phyloP scores from a whole-genome alignment of 92 coral and sea anemone species.

The Paragorgia papillata region DNA sequence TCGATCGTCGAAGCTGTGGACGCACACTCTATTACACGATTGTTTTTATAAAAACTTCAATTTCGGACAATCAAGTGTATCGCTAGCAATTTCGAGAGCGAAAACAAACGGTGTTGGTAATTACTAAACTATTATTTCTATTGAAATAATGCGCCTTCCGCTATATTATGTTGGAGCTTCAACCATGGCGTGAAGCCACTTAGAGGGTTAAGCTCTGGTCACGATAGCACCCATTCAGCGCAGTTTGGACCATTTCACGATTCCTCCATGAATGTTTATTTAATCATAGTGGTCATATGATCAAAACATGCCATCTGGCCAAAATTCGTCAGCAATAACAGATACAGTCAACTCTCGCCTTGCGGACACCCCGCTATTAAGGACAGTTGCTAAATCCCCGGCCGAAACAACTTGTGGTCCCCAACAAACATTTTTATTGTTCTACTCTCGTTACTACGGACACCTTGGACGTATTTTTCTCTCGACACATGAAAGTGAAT shows the following conservation, averaged over 20 bases:
- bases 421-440: too few relatives aligned
- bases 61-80: not conserved
- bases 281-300: not conserved
- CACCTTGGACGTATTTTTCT: too few relatives aligned
- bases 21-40: too few relatives aligned
- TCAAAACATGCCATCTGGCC: not conserved
- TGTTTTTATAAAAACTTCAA: not conserved
- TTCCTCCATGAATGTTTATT: not conserved
- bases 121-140: constrained; percentile 7
- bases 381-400: not conserved
- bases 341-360: too few relatives aligned
- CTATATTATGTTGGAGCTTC: constrained; percentile 20
- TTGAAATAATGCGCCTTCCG: constrained; percentile 31
- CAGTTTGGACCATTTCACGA: not conserved
- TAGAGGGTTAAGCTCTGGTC: constrained; percentile 7
- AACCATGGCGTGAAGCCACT: constrained; percentile 36
- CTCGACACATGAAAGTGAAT: too few relatives aligned
- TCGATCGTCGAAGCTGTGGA: too few relatives aligned
- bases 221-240: constrained; percentile 11
- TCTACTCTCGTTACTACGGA: too few relatives aligned
- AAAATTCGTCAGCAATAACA: not conserved
- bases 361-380: too few relatives aligned
- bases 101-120: constrained; percentile 30
- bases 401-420: too few relatives aligned
- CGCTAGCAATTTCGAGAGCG: constrained; percentile 8